Conservation (phyloP, 2,113 vertebrate species). For the Rhinichthys klamathensis region DNA sequence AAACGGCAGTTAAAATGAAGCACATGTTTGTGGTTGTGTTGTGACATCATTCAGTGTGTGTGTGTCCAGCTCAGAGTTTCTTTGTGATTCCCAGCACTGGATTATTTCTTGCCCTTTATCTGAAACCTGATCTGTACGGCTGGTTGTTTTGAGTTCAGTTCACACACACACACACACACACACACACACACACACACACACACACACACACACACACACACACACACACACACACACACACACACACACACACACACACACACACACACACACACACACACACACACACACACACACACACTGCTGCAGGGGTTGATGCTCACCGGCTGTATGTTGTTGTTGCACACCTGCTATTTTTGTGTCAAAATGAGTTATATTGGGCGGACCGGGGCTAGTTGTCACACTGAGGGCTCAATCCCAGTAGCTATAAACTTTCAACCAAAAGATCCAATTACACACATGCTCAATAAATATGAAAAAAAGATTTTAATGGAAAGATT, state of each 20-base stretch:
- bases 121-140: not conserved
- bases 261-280: not conserved
- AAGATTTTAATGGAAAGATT: not conserved
- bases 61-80: not conserved
- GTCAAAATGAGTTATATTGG: not conserved
- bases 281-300: not conserved
- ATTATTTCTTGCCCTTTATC: not conserved
- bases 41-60: not conserved
- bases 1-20: not conserved
- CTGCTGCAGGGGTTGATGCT: not conserved
- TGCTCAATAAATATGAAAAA: not conserved
- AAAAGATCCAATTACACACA: not conserved
- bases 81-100: not conserved
- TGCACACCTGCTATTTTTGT: not conserved
- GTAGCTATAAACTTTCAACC: not conserved
- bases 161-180: not conserved
- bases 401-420: not conserved
- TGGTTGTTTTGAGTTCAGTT: not conserved
- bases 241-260: not conserved
- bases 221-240: not conserved
- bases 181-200: not conserved
- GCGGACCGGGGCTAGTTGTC: not conserved
- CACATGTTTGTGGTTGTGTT: not conserved
- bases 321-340: not conserved
- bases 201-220: not conserved